Evolutionary conservation across 35 echinoderm and acorn worm species (phyloP).

Genomic region (Heliocidaris erythrogramma): DNA sequence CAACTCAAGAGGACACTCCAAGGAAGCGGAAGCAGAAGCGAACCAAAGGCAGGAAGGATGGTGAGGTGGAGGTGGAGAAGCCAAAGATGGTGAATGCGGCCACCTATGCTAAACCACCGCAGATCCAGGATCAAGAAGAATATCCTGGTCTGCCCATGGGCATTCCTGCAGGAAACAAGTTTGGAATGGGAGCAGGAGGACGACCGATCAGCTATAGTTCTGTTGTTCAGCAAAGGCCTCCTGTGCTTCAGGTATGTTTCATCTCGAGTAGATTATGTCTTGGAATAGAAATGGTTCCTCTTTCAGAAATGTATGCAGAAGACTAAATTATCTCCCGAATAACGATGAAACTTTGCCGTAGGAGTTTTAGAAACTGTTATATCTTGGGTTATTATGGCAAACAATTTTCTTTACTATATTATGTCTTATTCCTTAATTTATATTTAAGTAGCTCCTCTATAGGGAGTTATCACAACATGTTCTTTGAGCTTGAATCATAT

Average conservation of each 20-base stretch:
- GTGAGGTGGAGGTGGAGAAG: conserved; percentile 14
- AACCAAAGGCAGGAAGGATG: conserved; percentile 24
- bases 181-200: not conserved
- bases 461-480: not conserved
- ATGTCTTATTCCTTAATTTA: not conserved
- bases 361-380: no score
- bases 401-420: not conserved
- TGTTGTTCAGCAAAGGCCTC: conserved; percentile 1
- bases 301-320: not conserved
- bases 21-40: conserved; percentile 69
- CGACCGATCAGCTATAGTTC: conserved; percentile 61
- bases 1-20: not conserved
- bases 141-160: conserved; percentile 75
- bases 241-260: not conserved
- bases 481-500: not conserved
- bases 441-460: not conserved
- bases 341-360: no score
- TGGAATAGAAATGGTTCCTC: not conserved
- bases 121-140: conserved; percentile 69
- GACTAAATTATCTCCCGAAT: no score
- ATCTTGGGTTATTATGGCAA: not conserved
- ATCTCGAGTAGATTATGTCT: not conserved
- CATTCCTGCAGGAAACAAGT: not conserved
- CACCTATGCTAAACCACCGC: conserved; percentile 36
- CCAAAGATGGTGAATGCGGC: conserved; percentile 19